Conservation (phyloP, 2,797 vertebrate genomes). For the Alfaro cultratus region DNA sequence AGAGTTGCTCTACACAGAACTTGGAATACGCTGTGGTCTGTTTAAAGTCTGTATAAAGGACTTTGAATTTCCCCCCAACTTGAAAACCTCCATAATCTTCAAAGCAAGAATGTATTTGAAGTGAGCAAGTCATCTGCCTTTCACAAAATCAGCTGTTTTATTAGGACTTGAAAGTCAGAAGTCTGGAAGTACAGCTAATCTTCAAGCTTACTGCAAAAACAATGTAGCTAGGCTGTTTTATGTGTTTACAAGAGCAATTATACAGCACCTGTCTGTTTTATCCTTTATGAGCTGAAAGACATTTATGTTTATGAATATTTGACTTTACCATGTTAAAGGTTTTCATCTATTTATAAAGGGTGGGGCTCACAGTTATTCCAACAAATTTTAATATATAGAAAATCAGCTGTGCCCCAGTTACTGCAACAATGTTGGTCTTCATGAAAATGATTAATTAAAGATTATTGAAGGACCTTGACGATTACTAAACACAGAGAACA, state of each 20-base stretch:
- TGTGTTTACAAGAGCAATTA: constrained; percentile 12
- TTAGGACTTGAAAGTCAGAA: constrained; percentile 32
- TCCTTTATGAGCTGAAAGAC: background rate
- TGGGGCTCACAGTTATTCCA: background rate
- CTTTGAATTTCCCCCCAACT: constrained; percentile 35
- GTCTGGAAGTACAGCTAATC: constrained; percentile 27
- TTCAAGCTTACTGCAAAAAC: constrained; percentile 24
- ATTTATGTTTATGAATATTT: background rate
- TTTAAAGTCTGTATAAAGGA: constrained; percentile 45
- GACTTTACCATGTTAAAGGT: background rate
- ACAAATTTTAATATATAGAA: background rate
- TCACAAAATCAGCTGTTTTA: constrained; percentile 35
- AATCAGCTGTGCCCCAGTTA: background rate
- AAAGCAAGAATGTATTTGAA: constrained; percentile 37
- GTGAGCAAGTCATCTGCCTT: constrained; percentile 32
- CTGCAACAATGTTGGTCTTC: background rate
- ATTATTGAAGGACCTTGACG: background rate
- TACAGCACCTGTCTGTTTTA: background rate
- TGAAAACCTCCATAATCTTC: constrained; percentile 33
- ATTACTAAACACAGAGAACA: background rate
- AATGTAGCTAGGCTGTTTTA: constrained; percentile 5
- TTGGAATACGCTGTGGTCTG: constrained; percentile 33
- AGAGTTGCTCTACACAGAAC: constrained; percentile 27
- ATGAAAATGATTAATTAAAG: background rate
- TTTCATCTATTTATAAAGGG: too few species aligned